Conservation (phyloP, 2,888 invertebrate species). For the Aleiodes leptofemur region DNA sequence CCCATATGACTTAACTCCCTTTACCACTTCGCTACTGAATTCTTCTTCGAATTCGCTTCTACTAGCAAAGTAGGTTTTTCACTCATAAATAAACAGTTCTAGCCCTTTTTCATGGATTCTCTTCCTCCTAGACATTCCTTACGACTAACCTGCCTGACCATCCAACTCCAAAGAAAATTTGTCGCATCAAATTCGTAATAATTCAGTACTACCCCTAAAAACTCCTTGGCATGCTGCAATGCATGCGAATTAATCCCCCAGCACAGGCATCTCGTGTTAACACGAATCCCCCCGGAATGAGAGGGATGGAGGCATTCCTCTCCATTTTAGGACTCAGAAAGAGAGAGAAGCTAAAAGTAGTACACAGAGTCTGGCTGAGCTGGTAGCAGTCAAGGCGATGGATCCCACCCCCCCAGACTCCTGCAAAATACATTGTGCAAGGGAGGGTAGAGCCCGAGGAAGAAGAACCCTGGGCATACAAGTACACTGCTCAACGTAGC, state of each 20-base stretch:
- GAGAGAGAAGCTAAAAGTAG: background rate
- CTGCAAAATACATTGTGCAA: slow-evolving; percentile 31
- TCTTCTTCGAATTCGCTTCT: too few relatives aligned
- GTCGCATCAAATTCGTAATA: slow-evolving; percentile 6
- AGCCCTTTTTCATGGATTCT: too few relatives aligned
- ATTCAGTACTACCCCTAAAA: slow-evolving; percentile 51
- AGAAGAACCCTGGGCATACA: slow-evolving; percentile 10
- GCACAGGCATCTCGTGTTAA: slow-evolving; percentile 28
- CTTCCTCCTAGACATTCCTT: too few relatives aligned
- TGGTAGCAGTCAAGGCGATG: slow-evolving; percentile 1
- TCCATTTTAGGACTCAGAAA: slow-evolving; percentile 11
- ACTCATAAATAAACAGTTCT: too few relatives aligned
- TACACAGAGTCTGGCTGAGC: slow-evolving; percentile 4
- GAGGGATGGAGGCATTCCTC: slow-evolving; percentile 17
- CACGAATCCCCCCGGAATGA: slow-evolving; percentile 26
- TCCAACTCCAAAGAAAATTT: background rate
- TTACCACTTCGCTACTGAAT: too few relatives aligned
- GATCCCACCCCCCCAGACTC: slow-evolving; percentile 21
- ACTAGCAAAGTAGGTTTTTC: too few relatives aligned
- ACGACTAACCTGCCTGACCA: too few relatives aligned
- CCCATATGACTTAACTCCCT: too few relatives aligned
- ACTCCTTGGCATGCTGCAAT: slow-evolving; percentile 58
- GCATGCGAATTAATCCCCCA: slow-evolving; percentile 62
- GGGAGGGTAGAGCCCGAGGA: slow-evolving; percentile 2
- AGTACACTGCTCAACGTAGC: slow-evolving; percentile 28